Evolutionary conservation across 2,113 vertebrate genomes (phyloP).

Genomic region (Brachypteracias leptosomus): DNA sequence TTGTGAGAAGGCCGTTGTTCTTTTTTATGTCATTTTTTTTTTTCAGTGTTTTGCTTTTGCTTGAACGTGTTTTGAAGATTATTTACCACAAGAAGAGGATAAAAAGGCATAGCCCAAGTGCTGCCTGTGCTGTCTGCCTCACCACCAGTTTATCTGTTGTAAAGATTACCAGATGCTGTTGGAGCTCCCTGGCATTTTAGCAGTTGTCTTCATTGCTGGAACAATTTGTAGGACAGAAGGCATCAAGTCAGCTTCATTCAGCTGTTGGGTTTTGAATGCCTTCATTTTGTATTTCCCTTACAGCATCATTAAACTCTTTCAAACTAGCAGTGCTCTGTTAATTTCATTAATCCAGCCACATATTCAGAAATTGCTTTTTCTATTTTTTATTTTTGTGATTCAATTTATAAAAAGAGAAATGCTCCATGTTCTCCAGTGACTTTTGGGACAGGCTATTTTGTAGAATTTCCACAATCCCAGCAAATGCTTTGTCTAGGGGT

Average conservation of each 20-base stretch:
- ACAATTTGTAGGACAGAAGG: conserved; percentile 19
- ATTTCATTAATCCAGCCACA: conserved; percentile 50
- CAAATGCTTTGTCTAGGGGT: conserved; percentile 28
- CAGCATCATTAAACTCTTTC: not conserved
- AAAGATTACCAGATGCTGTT: conserved; percentile 15
- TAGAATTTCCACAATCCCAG: conserved; percentile 26
- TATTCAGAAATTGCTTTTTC: not conserved
- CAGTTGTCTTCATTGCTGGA: not conserved
- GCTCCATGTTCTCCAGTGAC: not conserved
- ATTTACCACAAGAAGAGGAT: not conserved
- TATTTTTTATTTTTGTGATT: not conserved
- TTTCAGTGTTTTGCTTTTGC: not conserved
- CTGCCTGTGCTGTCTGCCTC: not conserved
- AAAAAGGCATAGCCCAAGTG: not conserved
- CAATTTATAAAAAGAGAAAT: not conserved
- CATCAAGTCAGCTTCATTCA: conserved; percentile 28
- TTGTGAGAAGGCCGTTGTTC: not conserved
- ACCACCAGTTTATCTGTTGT: not conserved
- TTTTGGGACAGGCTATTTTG: not conserved
- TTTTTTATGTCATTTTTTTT: not conserved
- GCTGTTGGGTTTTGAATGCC: not conserved
- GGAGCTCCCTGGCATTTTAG: not conserved
- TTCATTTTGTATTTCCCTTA: conserved; percentile 10
- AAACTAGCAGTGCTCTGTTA: conserved; percentile 11
- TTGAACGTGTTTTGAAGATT: not conserved